These are phyloP conservation scores for Deilephila elpenor DNA, from an alignment of 2,888 invertebrate species.

Conservation along the genomic window DNA sequence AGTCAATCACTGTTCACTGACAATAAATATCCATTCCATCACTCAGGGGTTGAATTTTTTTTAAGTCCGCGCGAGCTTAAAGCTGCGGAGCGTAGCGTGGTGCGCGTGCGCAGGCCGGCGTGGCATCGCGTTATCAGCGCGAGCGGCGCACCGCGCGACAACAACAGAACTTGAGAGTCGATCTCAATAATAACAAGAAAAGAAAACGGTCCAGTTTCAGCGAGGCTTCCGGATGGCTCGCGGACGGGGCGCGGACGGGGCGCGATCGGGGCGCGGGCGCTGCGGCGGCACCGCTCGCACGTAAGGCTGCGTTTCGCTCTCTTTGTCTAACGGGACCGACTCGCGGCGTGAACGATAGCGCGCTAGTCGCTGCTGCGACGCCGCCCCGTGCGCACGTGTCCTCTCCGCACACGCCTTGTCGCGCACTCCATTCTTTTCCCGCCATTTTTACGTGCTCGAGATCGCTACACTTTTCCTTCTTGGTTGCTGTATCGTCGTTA, in stretches of 20 bases:
- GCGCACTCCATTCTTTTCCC: constrained; percentile 48
- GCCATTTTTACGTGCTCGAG: constrained; percentile 62
- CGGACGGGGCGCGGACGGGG: constrained; percentile 75
- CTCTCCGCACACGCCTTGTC: constrained; percentile 37
- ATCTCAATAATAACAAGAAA: constrained; percentile 85
- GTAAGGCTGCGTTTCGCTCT: constrained; percentile 61
- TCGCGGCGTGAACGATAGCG: constrained; percentile 74
- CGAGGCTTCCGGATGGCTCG: constrained; percentile 83
- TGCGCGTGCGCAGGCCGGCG: constrained; percentile 79
- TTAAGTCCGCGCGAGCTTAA: constrained; percentile 72
- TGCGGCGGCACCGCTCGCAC: constrained; percentile 67
- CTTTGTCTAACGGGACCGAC: constrained; percentile 81
- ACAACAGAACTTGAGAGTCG: constrained; percentile 84
- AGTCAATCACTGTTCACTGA: constrained; percentile 68
- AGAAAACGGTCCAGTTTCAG: constrained; percentile 86
- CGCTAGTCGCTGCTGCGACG: constrained; percentile 76
- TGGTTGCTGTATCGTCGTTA: background rate
- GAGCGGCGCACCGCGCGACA: constrained; percentile 80
- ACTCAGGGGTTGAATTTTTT: constrained; percentile 55
- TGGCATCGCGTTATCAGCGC: constrained; percentile 84
- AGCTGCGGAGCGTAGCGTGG: constrained; percentile 65
- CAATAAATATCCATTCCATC: constrained; percentile 78
- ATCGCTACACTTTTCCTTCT: constrained; percentile 45
- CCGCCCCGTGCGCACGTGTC: constrained; percentile 60
- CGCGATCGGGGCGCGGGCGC: constrained; percentile 76